These are phyloP conservation scores for Melitaea athalia DNA, from an alignment of 2,888 invertebrate species.

Conservation along the genomic window DNA sequence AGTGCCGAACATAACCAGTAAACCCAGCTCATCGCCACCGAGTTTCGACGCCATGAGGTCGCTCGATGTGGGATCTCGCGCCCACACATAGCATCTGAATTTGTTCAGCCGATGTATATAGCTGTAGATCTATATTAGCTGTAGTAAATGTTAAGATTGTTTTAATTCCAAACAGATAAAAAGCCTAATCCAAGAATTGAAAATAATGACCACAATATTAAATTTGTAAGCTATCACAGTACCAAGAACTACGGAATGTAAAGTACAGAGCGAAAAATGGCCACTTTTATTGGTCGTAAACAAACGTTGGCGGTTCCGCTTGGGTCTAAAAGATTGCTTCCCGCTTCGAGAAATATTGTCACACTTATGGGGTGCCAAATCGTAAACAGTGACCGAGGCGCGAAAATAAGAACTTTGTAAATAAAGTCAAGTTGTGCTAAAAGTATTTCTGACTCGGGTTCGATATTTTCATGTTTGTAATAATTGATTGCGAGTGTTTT, in stretches of 20 bases:
- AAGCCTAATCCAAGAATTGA: neutral
- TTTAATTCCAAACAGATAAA: neutral
- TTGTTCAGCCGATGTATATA: too few species aligned
- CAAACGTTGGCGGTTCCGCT: slow-evolving; percentile 32
- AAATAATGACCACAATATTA: neutral
- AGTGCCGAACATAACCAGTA: too few species aligned
- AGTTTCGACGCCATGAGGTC: too few species aligned
- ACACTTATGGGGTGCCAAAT: slow-evolving; percentile 37
- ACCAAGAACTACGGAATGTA: slow-evolving; percentile 6
- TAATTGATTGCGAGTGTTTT: neutral
- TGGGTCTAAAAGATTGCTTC: slow-evolving; percentile 36
- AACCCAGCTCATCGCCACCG: too few species aligned
- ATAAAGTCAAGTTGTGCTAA: neutral
- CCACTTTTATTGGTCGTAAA: slow-evolving; percentile 42
- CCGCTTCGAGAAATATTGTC: slow-evolving; percentile 33
- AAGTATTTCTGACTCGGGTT: slow-evolving; percentile 7
- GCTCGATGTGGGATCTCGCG: too few species aligned
- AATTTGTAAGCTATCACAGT: neutral
- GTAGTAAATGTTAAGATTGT: neutral
- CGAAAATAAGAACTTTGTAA: neutral
- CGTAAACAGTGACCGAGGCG: slow-evolving; percentile 33
- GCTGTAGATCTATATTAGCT: too few species aligned
- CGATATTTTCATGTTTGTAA: neutral
- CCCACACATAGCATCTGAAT: too few species aligned
- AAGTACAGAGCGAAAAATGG: slow-evolving; percentile 28